Evolutionary conservation across 2,113 vertebrate genomes (phyloP).

Genomic region (Spilogale gracilis): DNA sequence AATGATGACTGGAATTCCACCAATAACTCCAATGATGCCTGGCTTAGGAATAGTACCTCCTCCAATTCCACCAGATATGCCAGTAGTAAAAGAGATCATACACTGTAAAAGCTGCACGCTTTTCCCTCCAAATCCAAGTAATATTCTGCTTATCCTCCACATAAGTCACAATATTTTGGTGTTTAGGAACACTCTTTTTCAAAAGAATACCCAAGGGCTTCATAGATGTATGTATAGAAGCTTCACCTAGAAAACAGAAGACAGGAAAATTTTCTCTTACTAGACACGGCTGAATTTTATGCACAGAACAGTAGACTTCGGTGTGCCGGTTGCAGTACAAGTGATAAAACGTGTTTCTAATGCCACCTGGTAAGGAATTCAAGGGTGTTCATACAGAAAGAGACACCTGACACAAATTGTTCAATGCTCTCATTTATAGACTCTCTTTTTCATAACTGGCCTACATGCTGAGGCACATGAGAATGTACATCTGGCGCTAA

Average conservation of each 20-base stretch:
- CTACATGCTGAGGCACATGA: not conserved
- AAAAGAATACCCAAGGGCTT: constrained; percentile 53
- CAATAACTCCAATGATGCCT: constrained; percentile 96
- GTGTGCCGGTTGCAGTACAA: constrained; percentile 30
- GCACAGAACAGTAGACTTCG: constrained; percentile 12
- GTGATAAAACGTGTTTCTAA: constrained; percentile 17
- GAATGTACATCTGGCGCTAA: constrained; percentile 1
- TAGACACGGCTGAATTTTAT: constrained; percentile 39
- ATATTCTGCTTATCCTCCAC: constrained; percentile 68
- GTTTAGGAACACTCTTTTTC: constrained; percentile 39
- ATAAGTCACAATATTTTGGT: constrained; percentile 35
- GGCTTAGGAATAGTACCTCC: constrained; percentile 94
- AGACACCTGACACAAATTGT: not conserved
- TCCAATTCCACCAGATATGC: constrained; percentile 93
- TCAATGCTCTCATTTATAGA: constrained; percentile 13
- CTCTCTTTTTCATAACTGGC: constrained; percentile 33
- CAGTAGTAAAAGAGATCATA: constrained; percentile 96
- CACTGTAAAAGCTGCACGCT: constrained; percentile 99
- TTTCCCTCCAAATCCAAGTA: constrained; percentile 98
- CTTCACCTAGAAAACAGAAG: constrained; percentile 54
- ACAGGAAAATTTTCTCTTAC: constrained; percentile 8
- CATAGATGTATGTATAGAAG: not conserved
- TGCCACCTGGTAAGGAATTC: not conserved
- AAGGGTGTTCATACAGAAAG: constrained; percentile 40
- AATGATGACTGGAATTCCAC: constrained; percentile 96